Evolutionary conservation across 2,888 invertebrate genomes (phyloP), one percentile per base, ranked within the genome.

Genomic region (Agriopis marginaria): DNA sequence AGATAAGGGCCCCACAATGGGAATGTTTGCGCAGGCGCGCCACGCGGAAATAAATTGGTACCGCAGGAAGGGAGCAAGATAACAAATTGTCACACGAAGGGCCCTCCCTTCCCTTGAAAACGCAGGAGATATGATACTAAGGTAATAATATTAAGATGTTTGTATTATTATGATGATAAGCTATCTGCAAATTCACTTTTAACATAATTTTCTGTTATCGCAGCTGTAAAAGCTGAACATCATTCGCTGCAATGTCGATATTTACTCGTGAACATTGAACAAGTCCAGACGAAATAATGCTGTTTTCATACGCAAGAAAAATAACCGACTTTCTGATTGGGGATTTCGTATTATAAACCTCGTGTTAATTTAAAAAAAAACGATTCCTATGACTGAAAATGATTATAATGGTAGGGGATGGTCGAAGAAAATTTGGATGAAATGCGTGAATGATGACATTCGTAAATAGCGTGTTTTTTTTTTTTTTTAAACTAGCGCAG

Each of bases 21-120:
- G 82, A 86, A 81, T 92, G 91, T 93, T 92, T 93, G 88, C 88
- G 78, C 85, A 85, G 86, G 88, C 87, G 82, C 79, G 76, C 73
- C 83, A 85, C 82, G 86, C 93, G 92, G 93, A 93, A 93, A 93
- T 92, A 92, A 91, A 92, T 87, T 85, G 79, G 88, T 86, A 82
- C 80, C 76, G 84, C 89, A 92, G 93, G 93, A 93, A 90, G 92
- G 91, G 91, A 91, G 87, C 89, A 80, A 75, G 89, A 92, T 91
- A 93, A 92, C 44, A 45, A 89, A 88, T 86, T 82, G 83, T 88
- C 86, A 85, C 86, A 87, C 83, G 82, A 62, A 77, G 73, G 73
- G 73, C 70, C 72, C 65, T 69, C 63, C 67, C 65, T 32, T 51
- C 14, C 39, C 66, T 65, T 50, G 63, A 44, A 59, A 56, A 68